These are phyloP conservation scores for Epizoanthus fatuus DNA, from an alignment of 92 coral and sea anemone species.

Conservation along the genomic window DNA sequence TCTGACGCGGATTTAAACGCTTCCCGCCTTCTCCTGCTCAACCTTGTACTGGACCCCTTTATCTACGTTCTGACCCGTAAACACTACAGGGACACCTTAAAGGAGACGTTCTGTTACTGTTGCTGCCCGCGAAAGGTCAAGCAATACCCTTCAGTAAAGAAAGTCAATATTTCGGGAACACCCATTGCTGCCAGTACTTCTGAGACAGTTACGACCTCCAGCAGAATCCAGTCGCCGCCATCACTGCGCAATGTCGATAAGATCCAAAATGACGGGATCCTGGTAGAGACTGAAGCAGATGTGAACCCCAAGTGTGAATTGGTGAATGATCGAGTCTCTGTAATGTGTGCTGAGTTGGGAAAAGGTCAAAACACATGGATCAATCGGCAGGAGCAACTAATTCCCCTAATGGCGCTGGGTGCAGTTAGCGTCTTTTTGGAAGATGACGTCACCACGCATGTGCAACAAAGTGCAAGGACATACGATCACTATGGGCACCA, in stretches of 20 bases:
- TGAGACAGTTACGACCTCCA: neutral
- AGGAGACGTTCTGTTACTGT: slow-evolving; percentile 23
- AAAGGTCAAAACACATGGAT: too few species aligned
- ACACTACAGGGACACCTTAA: slow-evolving; percentile 74
- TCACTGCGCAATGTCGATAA: neutral
- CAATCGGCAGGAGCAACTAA: neutral
- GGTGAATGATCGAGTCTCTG: neutral
- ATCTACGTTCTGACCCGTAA: slow-evolving; percentile 81
- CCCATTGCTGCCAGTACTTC: neutral
- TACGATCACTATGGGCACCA: neutral
- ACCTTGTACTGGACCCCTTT: slow-evolving; percentile 86
- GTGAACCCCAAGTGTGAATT: neutral
- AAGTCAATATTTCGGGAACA: slow-evolving; percentile 18
- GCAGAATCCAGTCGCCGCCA: neutral
- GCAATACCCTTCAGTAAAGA: slow-evolving; percentile 19
- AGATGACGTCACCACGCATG: neutral
- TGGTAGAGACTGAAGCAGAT: neutral
- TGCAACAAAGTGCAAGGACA: neutral
- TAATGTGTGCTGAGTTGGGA: neutral
- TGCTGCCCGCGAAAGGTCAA: slow-evolving; percentile 13
- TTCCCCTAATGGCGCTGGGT: neutral
- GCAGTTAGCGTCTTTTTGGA: neutral
- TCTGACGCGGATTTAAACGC: slow-evolving; percentile 80
- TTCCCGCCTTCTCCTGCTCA: slow-evolving; percentile 75
- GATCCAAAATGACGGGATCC: neutral